Evolutionary conservation across 2,113 vertebrate species (phyloP), one percentile per base, ranked within the genome.

Genomic region (Nyctibius bracteatus): DNA sequence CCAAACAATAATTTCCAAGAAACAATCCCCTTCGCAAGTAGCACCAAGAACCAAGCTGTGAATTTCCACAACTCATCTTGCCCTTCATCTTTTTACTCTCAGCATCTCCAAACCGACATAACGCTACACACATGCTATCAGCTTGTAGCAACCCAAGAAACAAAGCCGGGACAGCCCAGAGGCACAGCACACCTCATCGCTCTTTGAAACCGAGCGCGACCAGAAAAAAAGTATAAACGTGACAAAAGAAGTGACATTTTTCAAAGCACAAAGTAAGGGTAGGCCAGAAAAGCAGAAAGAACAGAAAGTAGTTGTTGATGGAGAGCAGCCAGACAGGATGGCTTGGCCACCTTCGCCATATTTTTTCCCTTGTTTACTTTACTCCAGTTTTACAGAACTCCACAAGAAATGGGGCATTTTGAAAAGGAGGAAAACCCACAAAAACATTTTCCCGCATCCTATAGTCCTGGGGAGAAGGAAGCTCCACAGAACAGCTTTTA

Each of bases 291-390:
- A 85, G n/a, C 31, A 6, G 67, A 88, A 62, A 77, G 63, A 66
- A 44, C 62, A 52, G 18, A 77, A 87, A 89, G 66, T 12, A 91
- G 81, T 33, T 92, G 80, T 33, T 67, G 78, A 72, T 63, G 84
- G 92, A 91, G 55, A 77, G 39, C 63, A 71, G 96, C 90, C 90
- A 95, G 82, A 59, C 83, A 84, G 92, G 80, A 84, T 51, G 82
- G 92, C 77, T 92, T 59, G 25, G 92, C 68, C 86, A 92, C 92
- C 91, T 95, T 74, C 0, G 0, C 91, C 74, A 0, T 80, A 35
- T 84, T 92, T 92, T 78, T 35, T 46, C 51, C 44, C 89, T 49
- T 91, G 65, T 94, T 96, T 92, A 88, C 90, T 95, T 94, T 75
- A 54, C 10, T 43, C 54, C 0, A 1, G 61, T 67, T 88, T 75